These are phyloP conservation scores for Euwallacea fornicatus DNA, from an alignment of 1,140 invertebrate genomes.

Conservation along the genomic window DNA sequence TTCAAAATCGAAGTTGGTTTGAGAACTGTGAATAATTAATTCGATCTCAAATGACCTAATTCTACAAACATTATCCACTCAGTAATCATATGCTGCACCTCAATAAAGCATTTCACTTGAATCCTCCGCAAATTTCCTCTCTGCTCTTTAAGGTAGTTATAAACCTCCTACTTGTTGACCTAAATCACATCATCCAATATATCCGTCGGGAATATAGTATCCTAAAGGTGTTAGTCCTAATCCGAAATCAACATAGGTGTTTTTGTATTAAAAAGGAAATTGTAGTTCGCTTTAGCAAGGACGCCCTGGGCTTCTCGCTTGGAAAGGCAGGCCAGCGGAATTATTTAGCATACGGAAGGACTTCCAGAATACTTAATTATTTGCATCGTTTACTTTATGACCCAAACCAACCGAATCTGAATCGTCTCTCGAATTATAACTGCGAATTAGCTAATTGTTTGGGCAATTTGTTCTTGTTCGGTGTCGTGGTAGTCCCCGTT, in stretches of 20 bases:
- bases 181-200: too few species aligned
- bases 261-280: slow-evolving; percentile 22
- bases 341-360: slow-evolving; percentile 38
- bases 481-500: neutral
- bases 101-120: too few species aligned
- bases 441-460: slow-evolving; percentile 39
- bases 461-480: slow-evolving; percentile 26
- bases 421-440: slow-evolving; percentile 37
- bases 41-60: too few species aligned
- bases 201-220: too few species aligned
- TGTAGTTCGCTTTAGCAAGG: slow-evolving; percentile 15
- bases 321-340: slow-evolving; percentile 14
- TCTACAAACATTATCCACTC: too few species aligned
- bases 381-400: slow-evolving; percentile 36
- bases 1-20: too few species aligned
- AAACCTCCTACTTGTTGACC: too few species aligned
- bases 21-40: too few species aligned
- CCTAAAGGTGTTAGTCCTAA: slow-evolving; percentile 11
- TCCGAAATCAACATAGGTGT: slow-evolving; percentile 16
- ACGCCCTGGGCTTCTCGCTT: slow-evolving; percentile 9
- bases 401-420: slow-evolving; percentile 30
- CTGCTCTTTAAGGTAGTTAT: too few species aligned
- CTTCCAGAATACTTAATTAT: slow-evolving; percentile 42
- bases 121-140: too few species aligned
- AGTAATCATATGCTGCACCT: too few species aligned